Percentiles rank a stretch among this genome's conserved stretches.
Conservation (phyloP, 2,797 vertebrate species). For the Epinephelus coioides region DNA sequence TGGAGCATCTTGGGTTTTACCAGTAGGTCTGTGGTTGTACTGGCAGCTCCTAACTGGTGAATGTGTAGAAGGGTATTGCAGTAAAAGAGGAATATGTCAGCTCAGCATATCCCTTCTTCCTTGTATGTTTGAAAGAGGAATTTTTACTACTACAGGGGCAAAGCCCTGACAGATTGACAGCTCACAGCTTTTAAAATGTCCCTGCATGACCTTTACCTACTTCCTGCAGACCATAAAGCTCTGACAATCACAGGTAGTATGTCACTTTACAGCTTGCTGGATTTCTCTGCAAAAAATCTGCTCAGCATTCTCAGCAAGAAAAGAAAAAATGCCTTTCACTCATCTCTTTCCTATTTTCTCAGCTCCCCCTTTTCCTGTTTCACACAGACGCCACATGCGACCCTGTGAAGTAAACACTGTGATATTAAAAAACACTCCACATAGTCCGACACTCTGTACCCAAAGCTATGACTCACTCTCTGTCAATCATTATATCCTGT, state of each 20-base stretch:
- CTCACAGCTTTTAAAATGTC: neutral
- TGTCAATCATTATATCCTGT: conserved; percentile 41
- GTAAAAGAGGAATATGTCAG: neutral
- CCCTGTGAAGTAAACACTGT: neutral
- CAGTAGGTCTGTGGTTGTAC: neutral
- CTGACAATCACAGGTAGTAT: neutral
- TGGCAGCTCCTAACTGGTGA: neutral
- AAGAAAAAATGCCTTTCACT: neutral
- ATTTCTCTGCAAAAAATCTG: neutral
- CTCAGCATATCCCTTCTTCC: neutral
- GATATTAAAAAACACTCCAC: neutral
- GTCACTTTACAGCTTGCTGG: neutral
- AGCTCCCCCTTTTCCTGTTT: neutral
- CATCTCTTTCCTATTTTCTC: neutral
- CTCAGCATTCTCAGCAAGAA: neutral
- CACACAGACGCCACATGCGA: neutral
- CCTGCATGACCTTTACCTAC: neutral
- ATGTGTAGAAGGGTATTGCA: neutral
- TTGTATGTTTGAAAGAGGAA: neutral
- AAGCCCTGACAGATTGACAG: conserved; percentile 1
- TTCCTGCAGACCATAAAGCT: neutral
- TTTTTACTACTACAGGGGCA: neutral
- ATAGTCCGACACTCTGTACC: neutral
- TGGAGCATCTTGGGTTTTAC: neutral
- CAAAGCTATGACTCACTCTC: conserved; percentile 18